These are phyloP conservation scores for Blastomussa wellsi DNA, from an alignment of 92 coral and sea anemone species.

Conservation along the genomic window DNA sequence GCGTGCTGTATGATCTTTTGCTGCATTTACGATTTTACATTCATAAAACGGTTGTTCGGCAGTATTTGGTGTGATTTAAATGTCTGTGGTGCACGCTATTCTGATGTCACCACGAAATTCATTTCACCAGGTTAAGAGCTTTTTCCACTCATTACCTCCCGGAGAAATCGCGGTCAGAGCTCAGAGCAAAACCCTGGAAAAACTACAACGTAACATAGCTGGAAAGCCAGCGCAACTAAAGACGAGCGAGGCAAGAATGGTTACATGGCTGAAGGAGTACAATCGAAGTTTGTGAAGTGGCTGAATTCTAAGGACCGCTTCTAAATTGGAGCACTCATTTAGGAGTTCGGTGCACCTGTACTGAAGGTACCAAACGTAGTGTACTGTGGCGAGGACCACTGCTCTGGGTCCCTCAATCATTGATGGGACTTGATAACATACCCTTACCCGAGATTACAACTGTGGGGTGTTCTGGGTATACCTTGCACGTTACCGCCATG, in stretches of 20 bases:
- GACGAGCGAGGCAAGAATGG: constrained; percentile 32
- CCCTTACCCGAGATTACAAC: background rate
- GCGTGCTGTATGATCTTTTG: too few relatives aligned
- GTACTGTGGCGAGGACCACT: background rate
- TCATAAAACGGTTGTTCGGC: too few relatives aligned
- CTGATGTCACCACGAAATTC: background rate
- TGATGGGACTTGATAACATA: too few relatives aligned
- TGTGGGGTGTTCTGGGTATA: background rate
- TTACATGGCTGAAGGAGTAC: constrained; percentile 52
- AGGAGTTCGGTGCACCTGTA: background rate
- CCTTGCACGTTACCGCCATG: background rate
- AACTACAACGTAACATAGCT: constrained; percentile 35
- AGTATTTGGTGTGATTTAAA: too few relatives aligned
- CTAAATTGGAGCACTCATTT: too few relatives aligned
- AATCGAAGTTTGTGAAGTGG: background rate
- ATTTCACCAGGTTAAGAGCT: constrained; percentile 43
- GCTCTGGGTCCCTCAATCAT: background rate
- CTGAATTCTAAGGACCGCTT: background rate
- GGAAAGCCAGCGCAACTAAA: constrained; percentile 32
- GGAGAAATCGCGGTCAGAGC: constrained; percentile 44
- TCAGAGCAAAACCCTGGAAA: constrained; percentile 46
- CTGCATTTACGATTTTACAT: too few relatives aligned
- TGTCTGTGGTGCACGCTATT: background rate
- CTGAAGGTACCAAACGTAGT: background rate
- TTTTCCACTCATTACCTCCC: constrained; percentile 27